Conservation (phyloP, 2,797 vertebrate species). For the Smutsia gigantea region DNA sequence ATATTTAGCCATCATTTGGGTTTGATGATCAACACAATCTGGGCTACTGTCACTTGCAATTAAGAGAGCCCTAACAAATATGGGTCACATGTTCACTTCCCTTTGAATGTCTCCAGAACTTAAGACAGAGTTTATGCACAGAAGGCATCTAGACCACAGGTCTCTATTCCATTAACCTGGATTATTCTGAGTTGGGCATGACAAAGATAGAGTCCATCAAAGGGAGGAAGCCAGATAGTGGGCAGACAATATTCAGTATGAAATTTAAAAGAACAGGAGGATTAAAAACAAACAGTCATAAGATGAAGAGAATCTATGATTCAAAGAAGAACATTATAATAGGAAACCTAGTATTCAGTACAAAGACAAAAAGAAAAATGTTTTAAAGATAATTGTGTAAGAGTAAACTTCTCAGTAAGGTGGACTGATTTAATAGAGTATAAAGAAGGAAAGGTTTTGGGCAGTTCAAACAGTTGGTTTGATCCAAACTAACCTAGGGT, state of each 20-base stretch:
- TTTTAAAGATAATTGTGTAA: not conserved
- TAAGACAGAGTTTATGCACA: not conserved
- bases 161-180: not conserved
- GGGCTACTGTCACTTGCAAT: not conserved
- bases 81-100: not conserved
- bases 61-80: not conserved
- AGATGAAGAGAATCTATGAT: not conserved
- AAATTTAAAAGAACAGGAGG: not conserved
- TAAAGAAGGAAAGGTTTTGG: slow-evolving; percentile 31
- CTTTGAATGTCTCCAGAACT: not conserved
- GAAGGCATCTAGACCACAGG: not conserved
- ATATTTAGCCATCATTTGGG: not conserved
- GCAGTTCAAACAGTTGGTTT: not conserved
- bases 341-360: not conserved
- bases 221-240: not conserved
- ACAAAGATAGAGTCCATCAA: not conserved
- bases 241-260: not conserved
- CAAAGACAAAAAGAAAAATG: not conserved
- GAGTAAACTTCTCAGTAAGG: not conserved
- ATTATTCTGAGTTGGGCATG: not conserved
- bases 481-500: not conserved
- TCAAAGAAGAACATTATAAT: not conserved
- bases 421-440: slow-evolving; percentile 33
- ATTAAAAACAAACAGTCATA: not conserved
- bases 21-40: not conserved